Percentiles rank a stretch among this genome's conserved stretches.
These are phyloP conservation scores for Acomys russatus DNA, from an alignment of 2,797 vertebrate genomes.

Conservation along the genomic window DNA sequence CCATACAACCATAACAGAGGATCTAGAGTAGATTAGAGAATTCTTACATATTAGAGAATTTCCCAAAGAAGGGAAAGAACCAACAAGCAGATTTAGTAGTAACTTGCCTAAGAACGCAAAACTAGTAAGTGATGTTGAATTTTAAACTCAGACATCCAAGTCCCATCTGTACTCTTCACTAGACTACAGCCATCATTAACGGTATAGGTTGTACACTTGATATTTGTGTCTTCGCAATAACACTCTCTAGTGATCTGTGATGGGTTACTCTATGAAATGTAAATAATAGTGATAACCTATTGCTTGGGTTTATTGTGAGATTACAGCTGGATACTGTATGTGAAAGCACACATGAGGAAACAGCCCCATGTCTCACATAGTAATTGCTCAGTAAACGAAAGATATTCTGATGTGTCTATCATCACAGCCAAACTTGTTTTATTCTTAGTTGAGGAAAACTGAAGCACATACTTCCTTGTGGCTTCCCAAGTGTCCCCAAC, in stretches of 20 bases:
- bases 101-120: neutral
- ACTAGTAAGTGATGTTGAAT: slow-evolving; percentile 21
- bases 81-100: slow-evolving; percentile 14
- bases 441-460: slow-evolving; percentile 11
- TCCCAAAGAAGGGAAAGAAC: slow-evolving; percentile 32
- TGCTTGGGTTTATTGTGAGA: slow-evolving; percentile 50
- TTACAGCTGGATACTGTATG: neutral
- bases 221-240: neutral
- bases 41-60: neutral
- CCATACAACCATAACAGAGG: neutral
- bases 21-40: neutral
- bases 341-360: slow-evolving; percentile 39
- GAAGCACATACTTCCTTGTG: neutral
- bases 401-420: neutral
- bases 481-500: neutral
- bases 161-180: neutral
- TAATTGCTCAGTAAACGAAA: slow-evolving; percentile 31
- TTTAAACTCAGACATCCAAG: slow-evolving; percentile 20
- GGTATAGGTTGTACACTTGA: neutral
- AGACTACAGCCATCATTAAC: neutral
- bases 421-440: slow-evolving; percentile 26
- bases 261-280: slow-evolving; percentile 22
- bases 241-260: neutral
- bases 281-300: neutral
- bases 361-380: neutral